A percentile compares a stretch with the other conserved stretches of the same genome.
phyloP scores from a whole-genome alignment of 2,888 invertebrate genomes.

The Adelphocoris suturalis region DNA sequence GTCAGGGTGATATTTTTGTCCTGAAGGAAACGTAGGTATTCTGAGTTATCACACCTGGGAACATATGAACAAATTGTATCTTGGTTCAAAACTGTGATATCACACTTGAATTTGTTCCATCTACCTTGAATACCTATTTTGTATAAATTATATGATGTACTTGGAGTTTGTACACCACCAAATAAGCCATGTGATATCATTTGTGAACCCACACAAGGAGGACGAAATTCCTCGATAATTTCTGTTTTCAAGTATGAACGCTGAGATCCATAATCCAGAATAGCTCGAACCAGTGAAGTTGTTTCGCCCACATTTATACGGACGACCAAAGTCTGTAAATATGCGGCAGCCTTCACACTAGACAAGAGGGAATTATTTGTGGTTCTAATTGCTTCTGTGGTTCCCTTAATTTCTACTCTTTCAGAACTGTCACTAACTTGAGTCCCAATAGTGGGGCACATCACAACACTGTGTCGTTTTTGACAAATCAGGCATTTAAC shows the following conservation, averaged over 20 bases:
- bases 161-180: slow-evolving; percentile 39
- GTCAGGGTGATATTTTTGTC: slow-evolving; percentile 2
- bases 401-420: background rate
- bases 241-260: slow-evolving; percentile 30
- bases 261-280: slow-evolving; percentile 47
- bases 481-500: slow-evolving; percentile 33
- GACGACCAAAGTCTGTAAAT: slow-evolving; percentile 49
- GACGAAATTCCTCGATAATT: background rate
- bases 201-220: slow-evolving; percentile 4
- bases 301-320: background rate
- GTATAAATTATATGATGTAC: background rate
- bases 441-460: slow-evolving; percentile 47
- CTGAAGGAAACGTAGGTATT: background rate
- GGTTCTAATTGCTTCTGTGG: background rate
- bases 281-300: background rate
- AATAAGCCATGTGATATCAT: slow-evolving; percentile 47
- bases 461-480: background rate
- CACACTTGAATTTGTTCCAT: background rate
- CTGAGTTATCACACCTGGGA: background rate
- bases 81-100: slow-evolving; percentile 29
- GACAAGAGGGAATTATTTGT: background rate
- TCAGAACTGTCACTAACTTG: background rate
- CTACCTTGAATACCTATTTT: background rate
- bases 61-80: slow-evolving; percentile 16
- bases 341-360: background rate